Base-by-base conservation (phyloP, 2,888 invertebrate genomes). In the Parnassius orleans region DNA sequence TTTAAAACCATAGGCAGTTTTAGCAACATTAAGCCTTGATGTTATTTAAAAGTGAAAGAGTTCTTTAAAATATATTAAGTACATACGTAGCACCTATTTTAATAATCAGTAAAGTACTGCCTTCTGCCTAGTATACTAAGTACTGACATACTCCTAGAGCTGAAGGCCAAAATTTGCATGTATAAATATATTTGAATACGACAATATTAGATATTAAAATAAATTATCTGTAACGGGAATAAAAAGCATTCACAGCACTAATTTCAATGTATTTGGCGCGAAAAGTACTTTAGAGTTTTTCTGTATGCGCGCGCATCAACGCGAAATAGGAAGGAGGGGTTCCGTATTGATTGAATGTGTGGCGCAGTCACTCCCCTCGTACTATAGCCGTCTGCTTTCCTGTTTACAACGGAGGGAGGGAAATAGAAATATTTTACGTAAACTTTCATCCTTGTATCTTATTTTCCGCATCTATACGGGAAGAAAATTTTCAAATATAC, bases 341-440 rank as follows among this genome's bases (percentile, higher is more conserved):
- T 73, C 69, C 48, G 84, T 90, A 90, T 90, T 83, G 90, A 90
- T 90, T 83, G 71, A 73, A 73, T 74, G 80, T 79, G 79, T 80
- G 78, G 75, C 71, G 68, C 70, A 74, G 74, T 76, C 79, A 77
- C 79, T 78, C 78, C 74, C 72, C 70, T 72, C 70, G 70, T 66
- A 64, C 72, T 64, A 67, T 66, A 68, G 68, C 71, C 71, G 72
- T 71, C 69, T 72, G 73, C 76, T 78, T 80, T 75, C 76, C 77
- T 70, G 73, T 73, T 75, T 73, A 62, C 66, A 78, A 77, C 61
- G 65, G 57, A 73, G 76, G 72, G 77, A 80, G 77, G 75, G 77
- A 78, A 81, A 76, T 74, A 76, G 75, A 77, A 75, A 78, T 79
- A 76, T 76, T 76, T 70, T 64, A 68, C 67, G 61, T 68, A 67